phyloP scores from a whole-genome alignment of 2,113 vertebrate species.

The Nothocercus julius region DNA sequence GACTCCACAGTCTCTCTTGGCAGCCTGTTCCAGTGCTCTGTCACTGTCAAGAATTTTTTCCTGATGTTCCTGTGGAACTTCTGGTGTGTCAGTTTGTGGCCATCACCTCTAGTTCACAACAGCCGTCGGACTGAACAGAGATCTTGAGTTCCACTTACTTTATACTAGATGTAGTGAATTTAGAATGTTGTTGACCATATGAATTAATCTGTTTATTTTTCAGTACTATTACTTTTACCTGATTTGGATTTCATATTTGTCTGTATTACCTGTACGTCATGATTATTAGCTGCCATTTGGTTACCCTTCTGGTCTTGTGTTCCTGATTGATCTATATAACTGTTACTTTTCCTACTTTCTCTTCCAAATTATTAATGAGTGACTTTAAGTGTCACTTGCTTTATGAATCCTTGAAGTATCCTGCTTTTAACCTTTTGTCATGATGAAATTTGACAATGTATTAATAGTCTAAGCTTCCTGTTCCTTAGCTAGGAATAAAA shows the following conservation, averaged over 20 bases:
- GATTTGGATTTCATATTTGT: neutral
- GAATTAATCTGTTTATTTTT: neutral
- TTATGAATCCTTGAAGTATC: neutral
- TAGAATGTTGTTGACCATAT: neutral
- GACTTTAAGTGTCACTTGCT: neutral
- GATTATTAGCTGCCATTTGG: neutral
- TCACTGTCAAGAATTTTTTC: no score
- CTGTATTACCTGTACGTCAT: neutral
- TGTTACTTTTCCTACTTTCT: neutral
- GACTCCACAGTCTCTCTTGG: no score
- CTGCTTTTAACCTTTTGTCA: neutral
- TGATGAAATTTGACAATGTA: neutral
- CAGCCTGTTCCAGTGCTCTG: no score
- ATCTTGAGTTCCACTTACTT: neutral
- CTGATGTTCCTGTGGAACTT: no score
- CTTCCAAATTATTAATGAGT: neutral
- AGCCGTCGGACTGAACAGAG: neutral
- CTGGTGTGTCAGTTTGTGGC: no score
- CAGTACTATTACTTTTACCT: neutral
- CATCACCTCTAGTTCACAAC: neutral
- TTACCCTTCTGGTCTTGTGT: neutral
- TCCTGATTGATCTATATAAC: neutral
- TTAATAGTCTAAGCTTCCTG: neutral
- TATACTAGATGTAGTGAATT: neutral
- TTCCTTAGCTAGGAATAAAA: constrained; percentile 6